Base-by-base conservation (phyloP, 2,888 invertebrate species). In the Spatulosminthurus flaviceps region DNA sequence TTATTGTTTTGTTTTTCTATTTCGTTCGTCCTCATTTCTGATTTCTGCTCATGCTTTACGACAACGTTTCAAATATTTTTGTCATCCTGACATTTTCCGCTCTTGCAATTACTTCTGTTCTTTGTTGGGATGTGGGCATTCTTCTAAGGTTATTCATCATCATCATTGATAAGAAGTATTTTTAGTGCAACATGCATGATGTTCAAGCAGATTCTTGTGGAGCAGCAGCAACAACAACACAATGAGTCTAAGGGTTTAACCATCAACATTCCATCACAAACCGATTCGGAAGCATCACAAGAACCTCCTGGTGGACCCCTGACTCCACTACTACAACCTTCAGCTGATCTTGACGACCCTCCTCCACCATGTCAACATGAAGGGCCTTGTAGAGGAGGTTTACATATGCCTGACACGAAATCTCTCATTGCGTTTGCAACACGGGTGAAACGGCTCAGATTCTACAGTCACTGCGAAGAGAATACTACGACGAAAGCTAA, bases 391-490 rank as follows among this genome's bases (percentile, higher is more conserved):
- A 43, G 64, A 34, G 79, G 76, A 28, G 79, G 77, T 13, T 43
- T 81, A 24, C 79, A 79, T 28, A 81, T 81, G 81, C 81, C 81
- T 11, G 81, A 81, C 73, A 64, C 73, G n/a, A 79, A 78, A 80
- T 81, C 84, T 22, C 79, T 85, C 76, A 89, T 89, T 79, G 89
- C 90, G 82, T 89, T 91, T 84, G 89, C 91, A 0, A 89, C 90
- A 81, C 88, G 90, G 61, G 89, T 91, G 64, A 89, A 77, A 84
- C 88, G 92, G 13, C 88, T 91, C 83, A 89, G 92, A 34, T 90
- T 90, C 87, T 90, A 91, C 86, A 92, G 92, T 86, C 92, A 92
- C 82, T 92, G 91, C 86, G 89, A 89, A 81, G 83, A 83, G 13
- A 72, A 66, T 28, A 71, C 67, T 70, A 19, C 80, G 4, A 74